Conservation (phyloP, 2,797 vertebrate genomes). For the Crax fasciolata region DNA sequence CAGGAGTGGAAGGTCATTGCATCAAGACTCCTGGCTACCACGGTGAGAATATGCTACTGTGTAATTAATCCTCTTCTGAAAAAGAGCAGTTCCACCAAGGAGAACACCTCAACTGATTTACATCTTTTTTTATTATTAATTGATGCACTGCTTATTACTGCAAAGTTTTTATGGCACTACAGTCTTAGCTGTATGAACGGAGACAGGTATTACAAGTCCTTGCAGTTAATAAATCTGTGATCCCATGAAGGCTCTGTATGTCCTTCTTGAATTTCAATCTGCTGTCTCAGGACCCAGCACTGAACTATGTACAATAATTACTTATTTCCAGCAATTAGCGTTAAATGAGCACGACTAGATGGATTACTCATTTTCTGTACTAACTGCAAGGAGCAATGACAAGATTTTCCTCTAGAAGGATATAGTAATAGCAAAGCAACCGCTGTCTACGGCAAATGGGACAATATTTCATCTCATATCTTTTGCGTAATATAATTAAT, state of each 20-base stretch:
- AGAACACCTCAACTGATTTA: background rate
- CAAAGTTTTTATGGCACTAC: background rate
- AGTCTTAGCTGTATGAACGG: background rate
- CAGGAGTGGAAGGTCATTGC: conserved; percentile 12
- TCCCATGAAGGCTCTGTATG: background rate
- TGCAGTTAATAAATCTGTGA: background rate
- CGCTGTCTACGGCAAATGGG: background rate
- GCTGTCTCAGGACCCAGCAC: background rate
- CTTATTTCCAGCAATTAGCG: background rate
- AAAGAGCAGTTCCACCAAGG: background rate
- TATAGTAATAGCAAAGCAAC: background rate
- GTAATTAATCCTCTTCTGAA: conserved; percentile 49
- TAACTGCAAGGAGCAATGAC: background rate
- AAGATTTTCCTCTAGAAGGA: background rate
- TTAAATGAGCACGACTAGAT: background rate
- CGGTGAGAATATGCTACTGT: background rate
- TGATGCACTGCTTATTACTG: background rate
- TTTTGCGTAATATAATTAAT: background rate
- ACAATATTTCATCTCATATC: background rate
- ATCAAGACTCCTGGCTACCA: conserved; percentile 5
- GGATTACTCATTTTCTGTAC: background rate
- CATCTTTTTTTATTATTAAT: conserved; percentile 18
- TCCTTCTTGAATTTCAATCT: background rate
- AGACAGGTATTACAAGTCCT: background rate
- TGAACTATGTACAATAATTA: background rate